Conservation (phyloP, 2,797 vertebrate species). For the Onychomys torridus region DNA sequence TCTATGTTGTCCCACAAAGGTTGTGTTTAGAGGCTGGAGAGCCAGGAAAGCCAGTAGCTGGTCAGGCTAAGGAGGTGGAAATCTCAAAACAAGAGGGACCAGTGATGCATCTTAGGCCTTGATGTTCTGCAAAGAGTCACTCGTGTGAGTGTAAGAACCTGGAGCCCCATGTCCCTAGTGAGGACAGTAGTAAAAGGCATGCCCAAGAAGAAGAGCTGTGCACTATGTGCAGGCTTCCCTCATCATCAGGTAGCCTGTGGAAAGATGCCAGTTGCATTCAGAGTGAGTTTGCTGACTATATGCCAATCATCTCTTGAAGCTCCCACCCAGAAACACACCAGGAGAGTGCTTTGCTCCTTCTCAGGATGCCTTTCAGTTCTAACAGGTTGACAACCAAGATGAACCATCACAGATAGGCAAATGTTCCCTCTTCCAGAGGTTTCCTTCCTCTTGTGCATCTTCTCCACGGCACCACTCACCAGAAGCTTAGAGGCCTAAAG, state of each 20-base stretch:
- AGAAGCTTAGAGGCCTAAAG: background rate
- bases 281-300: background rate
- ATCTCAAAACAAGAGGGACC: background rate
- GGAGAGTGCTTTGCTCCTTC: background rate
- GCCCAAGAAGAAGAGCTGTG: background rate
- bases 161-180: rapidly evolving
- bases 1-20: background rate
- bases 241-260: background rate
- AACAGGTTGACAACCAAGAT: background rate
- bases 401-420: background rate
- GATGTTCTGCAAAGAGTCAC: background rate
- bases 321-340: background rate
- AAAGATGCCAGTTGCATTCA: too few species aligned
- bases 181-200: background rate
- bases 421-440: background rate
- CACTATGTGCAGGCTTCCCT: background rate
- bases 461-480: background rate
- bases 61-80: background rate
- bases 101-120: background rate
- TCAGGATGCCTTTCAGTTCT: background rate
- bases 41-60: background rate
- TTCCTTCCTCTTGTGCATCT: background rate
- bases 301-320: background rate
- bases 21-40: too few species aligned
- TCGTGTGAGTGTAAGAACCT: background rate